Percentiles rank a stretch among this genome's conserved stretches.
Conservation (phyloP, 2,113 vertebrate genomes). For the Silurus meridionalis region DNA sequence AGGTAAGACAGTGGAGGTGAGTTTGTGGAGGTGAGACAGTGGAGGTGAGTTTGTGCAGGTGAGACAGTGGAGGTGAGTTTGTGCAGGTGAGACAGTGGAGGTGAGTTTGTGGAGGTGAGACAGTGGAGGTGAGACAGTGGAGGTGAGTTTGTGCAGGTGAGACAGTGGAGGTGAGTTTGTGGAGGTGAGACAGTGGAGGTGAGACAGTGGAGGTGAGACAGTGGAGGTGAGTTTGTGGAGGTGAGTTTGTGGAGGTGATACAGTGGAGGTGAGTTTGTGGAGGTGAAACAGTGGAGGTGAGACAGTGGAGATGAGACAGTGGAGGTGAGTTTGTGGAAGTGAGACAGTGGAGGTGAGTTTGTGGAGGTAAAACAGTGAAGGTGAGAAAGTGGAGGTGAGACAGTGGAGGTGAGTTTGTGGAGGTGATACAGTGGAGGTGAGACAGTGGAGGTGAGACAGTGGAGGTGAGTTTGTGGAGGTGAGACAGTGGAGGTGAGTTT, state of each 20-base stretch:
- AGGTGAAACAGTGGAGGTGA: background rate
- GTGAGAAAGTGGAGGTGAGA: no score
- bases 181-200: background rate
- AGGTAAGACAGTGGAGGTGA: no score
- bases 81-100: no score
- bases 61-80: no score
- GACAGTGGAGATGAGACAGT: background rate
- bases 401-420: no score
- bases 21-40: no score
- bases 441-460: background rate
- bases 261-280: no score
- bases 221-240: background rate
- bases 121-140: background rate
- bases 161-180: background rate
- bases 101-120: background rate
- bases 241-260: no score
- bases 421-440: background rate
- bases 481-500: background rate
- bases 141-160: background rate
- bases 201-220: background rate
- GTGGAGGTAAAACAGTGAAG: no score
- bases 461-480: background rate
- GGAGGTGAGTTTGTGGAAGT: background rate
- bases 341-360: background rate
- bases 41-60: background rate